These are phyloP conservation scores for Hylia prasina DNA, from an alignment of 2,113 vertebrate species.

Conservation along the genomic window DNA sequence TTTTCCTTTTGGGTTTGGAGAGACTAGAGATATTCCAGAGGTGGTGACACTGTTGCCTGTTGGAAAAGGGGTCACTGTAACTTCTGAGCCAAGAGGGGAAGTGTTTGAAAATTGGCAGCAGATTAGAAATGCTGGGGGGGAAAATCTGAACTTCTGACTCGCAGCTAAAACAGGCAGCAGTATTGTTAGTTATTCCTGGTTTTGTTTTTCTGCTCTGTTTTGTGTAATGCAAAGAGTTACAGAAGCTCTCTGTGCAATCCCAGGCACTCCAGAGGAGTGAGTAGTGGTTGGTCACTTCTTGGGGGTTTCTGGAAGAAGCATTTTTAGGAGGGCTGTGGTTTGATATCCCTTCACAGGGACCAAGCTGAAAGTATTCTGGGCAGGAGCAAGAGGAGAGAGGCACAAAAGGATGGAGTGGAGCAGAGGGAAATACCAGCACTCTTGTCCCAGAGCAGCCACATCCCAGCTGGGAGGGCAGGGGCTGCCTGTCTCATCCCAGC, in stretches of 20 bases:
- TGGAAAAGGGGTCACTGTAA: background rate
- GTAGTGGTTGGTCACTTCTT: background rate
- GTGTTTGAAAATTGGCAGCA: conserved; percentile 46
- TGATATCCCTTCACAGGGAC: background rate
- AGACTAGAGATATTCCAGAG: background rate
- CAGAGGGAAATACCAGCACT: background rate
- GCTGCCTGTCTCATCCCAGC: background rate
- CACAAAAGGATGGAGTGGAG: background rate
- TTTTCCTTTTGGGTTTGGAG: background rate
- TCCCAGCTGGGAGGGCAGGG: background rate
- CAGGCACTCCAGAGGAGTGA: background rate
- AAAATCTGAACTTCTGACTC: background rate
- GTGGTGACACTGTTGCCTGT: background rate
- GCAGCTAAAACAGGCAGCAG: background rate
- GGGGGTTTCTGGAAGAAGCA: background rate
- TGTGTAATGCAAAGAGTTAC: background rate
- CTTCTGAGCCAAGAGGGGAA: conserved; percentile 32
- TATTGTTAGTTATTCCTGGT: conserved; percentile 45
- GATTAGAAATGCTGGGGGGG: background rate
- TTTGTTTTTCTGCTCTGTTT: background rate
- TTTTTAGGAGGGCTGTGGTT: background rate
- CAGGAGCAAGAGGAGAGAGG: background rate
- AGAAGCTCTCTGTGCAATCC: background rate
- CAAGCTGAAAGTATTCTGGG: background rate
- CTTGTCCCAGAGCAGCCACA: background rate